A percentile compares a stretch with the other conserved stretches of the same genome.
These are phyloP conservation scores for Orthonyx spaldingii DNA, from an alignment of 2,113 vertebrate genomes.

Conservation along the genomic window DNA sequence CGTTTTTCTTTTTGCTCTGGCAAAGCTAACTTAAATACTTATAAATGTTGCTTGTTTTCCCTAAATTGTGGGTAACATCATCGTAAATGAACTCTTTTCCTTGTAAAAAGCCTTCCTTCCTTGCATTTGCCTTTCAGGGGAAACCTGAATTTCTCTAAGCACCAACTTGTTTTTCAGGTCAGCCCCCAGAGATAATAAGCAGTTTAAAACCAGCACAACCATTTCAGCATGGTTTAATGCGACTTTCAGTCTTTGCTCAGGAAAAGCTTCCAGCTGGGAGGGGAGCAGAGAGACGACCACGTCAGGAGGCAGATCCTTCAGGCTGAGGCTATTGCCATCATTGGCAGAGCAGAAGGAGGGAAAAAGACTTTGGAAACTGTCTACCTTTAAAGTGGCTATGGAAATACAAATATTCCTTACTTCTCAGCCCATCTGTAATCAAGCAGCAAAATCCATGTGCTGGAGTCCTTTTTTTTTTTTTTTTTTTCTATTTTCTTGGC, in stretches of 20 bases:
- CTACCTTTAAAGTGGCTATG: slow-evolving; percentile 46
- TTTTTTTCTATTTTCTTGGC: background rate
- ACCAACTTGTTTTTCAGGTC: slow-evolving; percentile 58
- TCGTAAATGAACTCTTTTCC: background rate
- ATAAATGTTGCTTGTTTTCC: slow-evolving; percentile 23
- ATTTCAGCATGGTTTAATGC: slow-evolving; percentile 9
- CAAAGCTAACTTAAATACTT: slow-evolving; percentile 1
- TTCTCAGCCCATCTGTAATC: background rate
- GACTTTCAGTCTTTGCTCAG: slow-evolving; percentile 34
- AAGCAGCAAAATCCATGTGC: background rate
- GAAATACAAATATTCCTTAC: slow-evolving; percentile 52
- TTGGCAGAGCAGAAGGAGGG: background rate
- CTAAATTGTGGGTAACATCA: background rate
- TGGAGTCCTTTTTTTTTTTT: background rate
- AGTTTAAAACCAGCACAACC: slow-evolving; percentile 41
- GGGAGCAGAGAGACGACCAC: background rate
- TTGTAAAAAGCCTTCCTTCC: slow-evolving; percentile 12
- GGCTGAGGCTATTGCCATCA: background rate
- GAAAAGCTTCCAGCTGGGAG: slow-evolving; percentile 27
- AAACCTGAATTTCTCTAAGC: slow-evolving; percentile 41
- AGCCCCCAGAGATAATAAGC: slow-evolving; percentile 26
- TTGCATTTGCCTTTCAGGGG: background rate
- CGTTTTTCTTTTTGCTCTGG: background rate
- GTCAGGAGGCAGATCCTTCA: slow-evolving; percentile 3
- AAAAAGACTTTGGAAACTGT: slow-evolving; percentile 29